Base-by-base conservation (phyloP, 2,797 vertebrate genomes). In the Fundulus diaphanus region DNA sequence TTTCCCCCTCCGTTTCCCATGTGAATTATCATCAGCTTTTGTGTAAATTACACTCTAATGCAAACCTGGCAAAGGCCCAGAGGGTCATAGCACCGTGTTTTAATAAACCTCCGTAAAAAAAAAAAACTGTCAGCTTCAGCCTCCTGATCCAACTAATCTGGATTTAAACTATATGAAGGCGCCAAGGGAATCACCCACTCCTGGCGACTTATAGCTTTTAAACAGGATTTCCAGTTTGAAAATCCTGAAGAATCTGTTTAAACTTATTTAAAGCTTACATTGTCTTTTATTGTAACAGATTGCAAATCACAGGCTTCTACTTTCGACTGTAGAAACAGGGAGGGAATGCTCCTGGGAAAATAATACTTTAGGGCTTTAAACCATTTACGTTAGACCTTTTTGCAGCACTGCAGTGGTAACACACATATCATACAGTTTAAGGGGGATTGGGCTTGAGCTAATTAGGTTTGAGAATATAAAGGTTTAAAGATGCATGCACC, bases 401-500 rank as follows among this genome's bases (percentile, higher is more conserved):
- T 22, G 37, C 33, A 24, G 33, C 4, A 22, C 59, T 13, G 22
- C 35, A 40, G 35, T 24, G 22, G 20, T 65, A 24, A 65, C 20
- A 37, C 61, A 24, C 24, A n/a, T 54, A 27, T 46, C 7, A 9
- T 54, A 27, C n/a, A n/a, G 37, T 42, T 42, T 13, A 42, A 35
- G 61, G 11, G 5, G 40, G 63, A 42, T n/a, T 40, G 37, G 37
- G 5, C 27, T 66, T 40, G 22, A 13, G 13, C 35, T 66, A 66
- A 66, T 63, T 37, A 63, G 59, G n/a, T 42, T 66, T 24, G 11
- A 66, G 20, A n/a, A n/a, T 35, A 66, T 66, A 66, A 42, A 42
- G 16, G 5, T 66, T 66, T 66, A 42, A 22, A 40, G 61, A 40
- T 40, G 12, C 22, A 16, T 42, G 18, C 22, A 24, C 22, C 37